These are phyloP conservation scores for Ichneumoninae sp. DNA, from an alignment of 2,888 invertebrate species.

Conservation along the genomic window DNA sequence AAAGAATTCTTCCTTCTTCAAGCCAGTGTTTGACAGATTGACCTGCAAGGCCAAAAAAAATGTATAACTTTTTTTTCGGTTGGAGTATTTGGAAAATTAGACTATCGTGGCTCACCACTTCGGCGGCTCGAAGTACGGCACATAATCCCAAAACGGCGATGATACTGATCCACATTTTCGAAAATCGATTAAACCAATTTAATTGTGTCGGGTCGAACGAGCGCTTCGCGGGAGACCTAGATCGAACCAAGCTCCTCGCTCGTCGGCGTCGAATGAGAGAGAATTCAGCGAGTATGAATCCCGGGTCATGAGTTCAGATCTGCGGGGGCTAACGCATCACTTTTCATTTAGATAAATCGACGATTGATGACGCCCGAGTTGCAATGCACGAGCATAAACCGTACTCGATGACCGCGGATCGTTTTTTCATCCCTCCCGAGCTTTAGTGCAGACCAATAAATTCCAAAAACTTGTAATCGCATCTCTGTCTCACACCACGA, in stretches of 20 bases:
- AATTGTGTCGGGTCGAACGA: constrained; percentile 18
- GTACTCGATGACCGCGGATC: constrained; percentile 20
- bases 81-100: background rate
- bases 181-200: constrained; percentile 27
- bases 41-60: constrained; percentile 70
- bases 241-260: constrained; percentile 68
- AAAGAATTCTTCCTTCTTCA: constrained; percentile 81
- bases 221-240: constrained; percentile 50
- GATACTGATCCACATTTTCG: constrained; percentile 69
- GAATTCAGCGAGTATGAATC: constrained; percentile 39
- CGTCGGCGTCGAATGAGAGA: constrained; percentile 46
- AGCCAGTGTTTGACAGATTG: constrained; percentile 76
- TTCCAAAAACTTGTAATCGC: constrained; percentile 60
- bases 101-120: constrained; percentile 61
- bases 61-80: background rate
- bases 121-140: constrained; percentile 32
- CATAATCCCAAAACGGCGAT: constrained; percentile 63
- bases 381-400: constrained; percentile 27
- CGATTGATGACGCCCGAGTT: constrained; percentile 65
- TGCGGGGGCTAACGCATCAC: constrained; percentile 74
- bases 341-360: constrained; percentile 69
- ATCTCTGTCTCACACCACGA: constrained; percentile 4
- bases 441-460: constrained; percentile 48
- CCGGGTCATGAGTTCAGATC: constrained; percentile 79
- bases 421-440: background rate